Percentiles rank a stretch among this genome's conserved stretches.
Conservation (phyloP, 2,888 invertebrate genomes). For the Orthonychiurus folsomi region DNA sequence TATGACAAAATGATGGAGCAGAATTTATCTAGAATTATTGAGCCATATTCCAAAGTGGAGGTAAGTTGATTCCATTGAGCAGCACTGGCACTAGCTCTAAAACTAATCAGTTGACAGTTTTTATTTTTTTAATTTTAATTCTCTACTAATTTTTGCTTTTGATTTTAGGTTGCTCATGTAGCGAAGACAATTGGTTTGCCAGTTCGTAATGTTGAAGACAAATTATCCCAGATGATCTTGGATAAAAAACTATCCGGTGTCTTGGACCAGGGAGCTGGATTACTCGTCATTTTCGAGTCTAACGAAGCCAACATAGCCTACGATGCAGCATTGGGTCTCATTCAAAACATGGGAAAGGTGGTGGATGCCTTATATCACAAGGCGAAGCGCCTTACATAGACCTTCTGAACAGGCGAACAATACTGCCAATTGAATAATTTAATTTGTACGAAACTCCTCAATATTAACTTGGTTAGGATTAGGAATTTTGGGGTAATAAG, state of each 20-base stretch:
- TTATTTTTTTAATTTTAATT: slow-evolving; percentile 7
- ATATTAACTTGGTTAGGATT: no score
- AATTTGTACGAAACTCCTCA: background rate
- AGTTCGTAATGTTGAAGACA: slow-evolving; percentile 89
- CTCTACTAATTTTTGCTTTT: background rate
- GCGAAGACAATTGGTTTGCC: slow-evolving; percentile 83
- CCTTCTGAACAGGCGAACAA: background rate
- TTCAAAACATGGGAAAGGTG: slow-evolving; percentile 99
- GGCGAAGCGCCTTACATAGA: slow-evolving; percentile 91
- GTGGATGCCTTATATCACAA: slow-evolving; percentile 98
- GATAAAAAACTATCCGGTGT: slow-evolving; percentile 97
- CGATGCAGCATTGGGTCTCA: slow-evolving; percentile 91
- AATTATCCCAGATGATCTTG: slow-evolving; percentile 98
- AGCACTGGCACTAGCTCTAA: no score
- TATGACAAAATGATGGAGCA: slow-evolving; percentile 99
- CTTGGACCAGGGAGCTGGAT: slow-evolving; percentile 96
- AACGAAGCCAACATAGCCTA: slow-evolving; percentile 91
- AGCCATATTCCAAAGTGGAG: slow-evolving; percentile 96
- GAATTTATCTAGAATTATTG: slow-evolving; percentile 95
- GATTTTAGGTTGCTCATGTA: slow-evolving; percentile 62
- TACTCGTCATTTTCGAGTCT: slow-evolving; percentile 94
- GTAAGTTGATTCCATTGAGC: no score
- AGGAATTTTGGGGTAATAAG: no score
- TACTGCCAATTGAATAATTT: slow-evolving; percentile 5
- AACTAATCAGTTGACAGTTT: background rate